Evolutionary conservation across 2,113 vertebrate species (phyloP).

Genomic region (Orthonyx spaldingii): DNA sequence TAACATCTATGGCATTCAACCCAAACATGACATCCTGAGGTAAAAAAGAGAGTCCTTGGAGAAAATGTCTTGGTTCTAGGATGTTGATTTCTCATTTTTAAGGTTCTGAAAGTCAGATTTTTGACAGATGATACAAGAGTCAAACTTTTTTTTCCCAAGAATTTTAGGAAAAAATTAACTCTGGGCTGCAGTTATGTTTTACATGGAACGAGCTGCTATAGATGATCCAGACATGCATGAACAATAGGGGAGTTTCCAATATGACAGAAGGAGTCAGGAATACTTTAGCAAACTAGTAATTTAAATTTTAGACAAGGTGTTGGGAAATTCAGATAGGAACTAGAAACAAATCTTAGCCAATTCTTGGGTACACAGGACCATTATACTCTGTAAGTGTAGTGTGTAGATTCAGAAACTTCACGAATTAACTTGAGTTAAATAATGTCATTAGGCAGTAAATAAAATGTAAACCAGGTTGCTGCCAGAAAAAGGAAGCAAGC

Average conservation of each 20-base stretch:
- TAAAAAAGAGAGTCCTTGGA: neutral
- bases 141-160: neutral
- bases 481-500: neutral
- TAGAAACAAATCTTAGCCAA: neutral
- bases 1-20: neutral
- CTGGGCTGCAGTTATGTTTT: neutral
- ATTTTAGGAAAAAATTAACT: neutral
- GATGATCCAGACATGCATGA: neutral
- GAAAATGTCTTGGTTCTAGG: neutral
- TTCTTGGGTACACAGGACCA: neutral
- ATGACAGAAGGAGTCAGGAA: neutral
- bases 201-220: neutral
- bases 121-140: neutral
- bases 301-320: neutral
- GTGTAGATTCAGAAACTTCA: neutral
- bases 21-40: neutral
- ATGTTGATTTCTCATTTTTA: neutral
- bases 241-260: neutral
- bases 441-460: neutral
- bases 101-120: neutral
- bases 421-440: neutral
- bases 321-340: neutral
- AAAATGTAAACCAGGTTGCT: neutral
- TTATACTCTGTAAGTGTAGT: neutral
- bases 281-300: neutral